Evolutionary conservation across 2,888 invertebrate species (phyloP).

Genomic region (Salticus scenicus): DNA sequence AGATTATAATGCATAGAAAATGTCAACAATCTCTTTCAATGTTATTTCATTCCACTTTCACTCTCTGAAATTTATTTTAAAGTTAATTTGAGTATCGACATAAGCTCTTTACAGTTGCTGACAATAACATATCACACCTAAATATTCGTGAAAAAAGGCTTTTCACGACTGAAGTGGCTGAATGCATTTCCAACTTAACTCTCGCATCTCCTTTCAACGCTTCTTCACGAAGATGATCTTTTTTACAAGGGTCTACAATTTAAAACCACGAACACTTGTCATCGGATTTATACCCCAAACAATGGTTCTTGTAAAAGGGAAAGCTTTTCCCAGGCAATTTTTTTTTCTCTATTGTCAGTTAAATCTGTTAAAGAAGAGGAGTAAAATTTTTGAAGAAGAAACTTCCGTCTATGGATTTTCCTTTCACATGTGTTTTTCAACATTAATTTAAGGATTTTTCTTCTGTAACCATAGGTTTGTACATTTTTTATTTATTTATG

Average conservation of each 20-base stretch:
- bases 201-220: background rate
- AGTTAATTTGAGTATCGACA: too few species aligned
- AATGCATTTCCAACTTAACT: too few species aligned
- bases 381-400: background rate
- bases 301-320: constrained; percentile 46
- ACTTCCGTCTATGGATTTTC: constrained; percentile 44
- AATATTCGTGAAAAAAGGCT: too few species aligned
- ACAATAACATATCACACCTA: too few species aligned
- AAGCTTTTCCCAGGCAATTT: background rate
- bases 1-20: too few species aligned
- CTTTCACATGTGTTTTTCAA: background rate
- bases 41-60: too few species aligned
- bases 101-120: too few species aligned
- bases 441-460: background rate
- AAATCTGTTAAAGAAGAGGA: constrained; percentile 12
- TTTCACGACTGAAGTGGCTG: too few species aligned
- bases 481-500: too few species aligned
- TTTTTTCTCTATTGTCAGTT: constrained; percentile 46
- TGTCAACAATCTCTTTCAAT: too few species aligned
- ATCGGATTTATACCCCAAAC: constrained; percentile 34
- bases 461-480: background rate
- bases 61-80: too few species aligned
- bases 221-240: constrained; percentile 29
- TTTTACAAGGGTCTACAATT: background rate
- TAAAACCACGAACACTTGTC: constrained; percentile 19